These are phyloP conservation scores for Cyclophora punctaria DNA, from an alignment of 2,888 invertebrate species.

Conservation along the genomic window DNA sequence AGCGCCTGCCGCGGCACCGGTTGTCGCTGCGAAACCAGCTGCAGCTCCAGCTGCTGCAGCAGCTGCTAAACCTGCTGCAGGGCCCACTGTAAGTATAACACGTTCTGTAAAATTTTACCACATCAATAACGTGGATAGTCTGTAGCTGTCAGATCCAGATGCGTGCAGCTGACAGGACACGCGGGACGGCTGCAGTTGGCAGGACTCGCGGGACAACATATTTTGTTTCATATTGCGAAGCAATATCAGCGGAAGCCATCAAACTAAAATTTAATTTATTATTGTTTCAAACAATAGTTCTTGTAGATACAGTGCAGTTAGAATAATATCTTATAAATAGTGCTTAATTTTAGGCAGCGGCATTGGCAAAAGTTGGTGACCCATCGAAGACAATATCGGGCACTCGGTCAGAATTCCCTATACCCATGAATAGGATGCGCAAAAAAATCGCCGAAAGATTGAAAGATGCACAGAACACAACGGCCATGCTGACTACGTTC, in stretches of 20 bases:
- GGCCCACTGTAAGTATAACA: constrained; percentile 14
- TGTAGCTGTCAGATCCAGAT: background rate
- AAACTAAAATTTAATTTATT: too few relatives aligned
- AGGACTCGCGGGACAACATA: too few relatives aligned
- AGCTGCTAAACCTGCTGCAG: constrained; percentile 12
- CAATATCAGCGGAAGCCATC: too few relatives aligned
- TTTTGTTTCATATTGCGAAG: too few relatives aligned
- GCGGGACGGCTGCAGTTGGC: too few relatives aligned
- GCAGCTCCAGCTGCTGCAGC: constrained; percentile 14
- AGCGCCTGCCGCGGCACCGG: constrained; percentile 66
- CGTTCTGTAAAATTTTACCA: background rate
- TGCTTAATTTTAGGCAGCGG: constrained; percentile 66
- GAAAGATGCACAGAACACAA: constrained; percentile 98
- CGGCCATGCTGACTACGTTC: constrained; percentile 99
- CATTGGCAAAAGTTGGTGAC: constrained; percentile 76
- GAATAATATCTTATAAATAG: too few relatives aligned
- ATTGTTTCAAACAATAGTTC: too few relatives aligned
- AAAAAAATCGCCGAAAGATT: constrained; percentile 93
- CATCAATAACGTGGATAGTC: background rate
- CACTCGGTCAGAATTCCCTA: constrained; percentile 92
- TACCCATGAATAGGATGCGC: constrained; percentile 99
- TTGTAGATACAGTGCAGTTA: too few relatives aligned
- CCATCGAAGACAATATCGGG: constrained; percentile 89
- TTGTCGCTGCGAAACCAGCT: constrained; percentile 75
- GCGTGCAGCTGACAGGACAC: too few relatives aligned